These are phyloP conservation scores for Zele albiditarsus DNA, from an alignment of 2,888 invertebrate genomes.

Conservation along the genomic window DNA sequence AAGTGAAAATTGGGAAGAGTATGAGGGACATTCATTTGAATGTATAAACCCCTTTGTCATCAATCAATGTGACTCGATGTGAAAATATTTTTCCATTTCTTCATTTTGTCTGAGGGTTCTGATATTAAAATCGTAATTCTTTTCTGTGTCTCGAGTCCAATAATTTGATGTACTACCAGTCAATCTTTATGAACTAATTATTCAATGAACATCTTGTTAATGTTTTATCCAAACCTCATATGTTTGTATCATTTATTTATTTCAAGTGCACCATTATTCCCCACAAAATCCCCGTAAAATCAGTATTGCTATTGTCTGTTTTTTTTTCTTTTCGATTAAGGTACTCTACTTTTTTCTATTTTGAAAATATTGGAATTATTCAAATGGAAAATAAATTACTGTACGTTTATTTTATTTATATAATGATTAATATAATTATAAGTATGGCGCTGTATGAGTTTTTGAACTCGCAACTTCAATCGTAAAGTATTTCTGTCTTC, in stretches of 20 bases:
- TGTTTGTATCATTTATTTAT: neutral
- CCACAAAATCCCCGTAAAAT: neutral
- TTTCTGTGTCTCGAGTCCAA: neutral
- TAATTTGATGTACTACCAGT: neutral
- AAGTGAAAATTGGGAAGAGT: neutral
- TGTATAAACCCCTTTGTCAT: neutral
- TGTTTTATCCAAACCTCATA: neutral
- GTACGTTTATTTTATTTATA: neutral
- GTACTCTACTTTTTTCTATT: neutral
- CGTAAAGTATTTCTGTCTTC: neutral
- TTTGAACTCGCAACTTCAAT: neutral
- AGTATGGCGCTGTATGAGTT: neutral
- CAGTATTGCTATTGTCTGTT: neutral
- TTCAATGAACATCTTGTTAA: neutral
- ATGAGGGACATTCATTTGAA: neutral
- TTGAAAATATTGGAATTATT: neutral
- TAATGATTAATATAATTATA: neutral
- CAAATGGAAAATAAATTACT: neutral
- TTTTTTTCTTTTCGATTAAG: neutral
- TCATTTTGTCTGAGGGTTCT: neutral
- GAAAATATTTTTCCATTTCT: neutral
- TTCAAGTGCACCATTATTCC: neutral
- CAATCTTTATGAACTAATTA: neutral
- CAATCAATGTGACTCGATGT: neutral
- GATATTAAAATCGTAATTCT: neutral